Conservation (phyloP, 1,140 invertebrate genomes). For the Pseudomyrmex cubaensis region DNA sequence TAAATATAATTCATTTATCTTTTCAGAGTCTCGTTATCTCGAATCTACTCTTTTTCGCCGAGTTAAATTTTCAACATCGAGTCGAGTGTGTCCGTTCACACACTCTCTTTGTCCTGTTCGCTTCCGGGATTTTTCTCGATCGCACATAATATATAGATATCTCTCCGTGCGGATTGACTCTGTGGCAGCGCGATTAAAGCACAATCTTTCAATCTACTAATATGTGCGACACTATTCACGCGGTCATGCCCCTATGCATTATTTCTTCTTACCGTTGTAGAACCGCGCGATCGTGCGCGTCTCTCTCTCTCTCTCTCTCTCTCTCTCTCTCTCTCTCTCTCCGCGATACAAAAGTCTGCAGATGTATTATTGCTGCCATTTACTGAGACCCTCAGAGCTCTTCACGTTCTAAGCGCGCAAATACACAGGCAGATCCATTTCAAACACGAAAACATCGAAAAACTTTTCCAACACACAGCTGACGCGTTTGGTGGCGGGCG, state of each 20-base stretch:
- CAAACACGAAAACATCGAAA: slow-evolving; percentile 25
- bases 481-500: not conserved
- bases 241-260: slow-evolving; percentile 55
- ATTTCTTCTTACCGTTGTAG: slow-evolving; percentile 52
- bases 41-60: not conserved
- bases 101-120: not conserved
- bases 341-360: slow-evolving; percentile 23
- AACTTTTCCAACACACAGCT: not conserved
- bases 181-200: slow-evolving; percentile 61
- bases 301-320: slow-evolving; percentile 3
- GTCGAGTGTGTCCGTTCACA: not conserved
- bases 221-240: slow-evolving; percentile 46
- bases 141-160: not conserved
- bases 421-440: slow-evolving; percentile 27
- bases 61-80: not conserved
- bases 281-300: slow-evolving; percentile 16
- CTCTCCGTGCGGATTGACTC: slow-evolving; percentile 5
- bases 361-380: slow-evolving; percentile 45
- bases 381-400: slow-evolving; percentile 12
- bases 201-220: slow-evolving; percentile 71
- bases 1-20: too few species aligned
- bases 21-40: not conserved
- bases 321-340: not conserved
- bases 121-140: slow-evolving; percentile 37
- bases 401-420: not conserved